phyloP scores from a whole-genome alignment of 2,113 vertebrate genomes.

The Cynocephalus volans region DNA sequence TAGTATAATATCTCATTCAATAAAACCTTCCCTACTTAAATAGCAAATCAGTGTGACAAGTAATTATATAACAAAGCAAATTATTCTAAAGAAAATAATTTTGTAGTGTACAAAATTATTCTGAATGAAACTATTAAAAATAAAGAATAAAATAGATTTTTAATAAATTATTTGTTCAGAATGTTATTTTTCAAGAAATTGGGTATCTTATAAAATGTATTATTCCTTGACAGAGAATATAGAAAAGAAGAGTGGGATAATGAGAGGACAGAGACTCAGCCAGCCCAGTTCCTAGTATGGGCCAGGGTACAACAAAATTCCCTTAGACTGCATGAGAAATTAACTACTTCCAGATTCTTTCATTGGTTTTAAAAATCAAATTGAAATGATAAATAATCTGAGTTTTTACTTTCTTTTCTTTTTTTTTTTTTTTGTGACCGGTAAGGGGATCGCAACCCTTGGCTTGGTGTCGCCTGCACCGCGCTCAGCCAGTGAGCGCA shows the following conservation, averaged over 20 bases:
- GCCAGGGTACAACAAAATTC: background rate
- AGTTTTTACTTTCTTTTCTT: slow-evolving; percentile 20
- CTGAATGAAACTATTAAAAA: slow-evolving; percentile 19
- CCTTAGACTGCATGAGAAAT: background rate
- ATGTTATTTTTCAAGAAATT: slow-evolving; percentile 51
- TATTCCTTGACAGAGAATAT: background rate
- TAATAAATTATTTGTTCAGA: background rate
- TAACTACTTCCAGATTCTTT: background rate
- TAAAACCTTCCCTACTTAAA: slow-evolving; percentile 9
- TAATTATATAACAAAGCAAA: slow-evolving; percentile 49
- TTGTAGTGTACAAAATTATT: background rate
- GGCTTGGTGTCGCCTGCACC: too few relatives aligned
- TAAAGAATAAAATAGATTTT: background rate
- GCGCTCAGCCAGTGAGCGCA: too few relatives aligned
- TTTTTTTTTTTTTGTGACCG: too few relatives aligned
- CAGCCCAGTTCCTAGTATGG: background rate
- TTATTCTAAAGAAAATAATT: slow-evolving; percentile 22
- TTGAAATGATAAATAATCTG: background rate
- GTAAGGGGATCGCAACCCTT: too few relatives aligned
- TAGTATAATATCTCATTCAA: slow-evolving; percentile 23
- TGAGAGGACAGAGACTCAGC: background rate
- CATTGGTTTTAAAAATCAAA: slow-evolving; percentile 31
- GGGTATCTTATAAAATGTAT: slow-evolving; percentile 27
- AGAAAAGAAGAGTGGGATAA: background rate
- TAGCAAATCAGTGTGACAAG: background rate